These are phyloP conservation scores for Ranitomeya imitator DNA, from an alignment of 2,113 vertebrate genomes.

Conservation along the genomic window DNA sequence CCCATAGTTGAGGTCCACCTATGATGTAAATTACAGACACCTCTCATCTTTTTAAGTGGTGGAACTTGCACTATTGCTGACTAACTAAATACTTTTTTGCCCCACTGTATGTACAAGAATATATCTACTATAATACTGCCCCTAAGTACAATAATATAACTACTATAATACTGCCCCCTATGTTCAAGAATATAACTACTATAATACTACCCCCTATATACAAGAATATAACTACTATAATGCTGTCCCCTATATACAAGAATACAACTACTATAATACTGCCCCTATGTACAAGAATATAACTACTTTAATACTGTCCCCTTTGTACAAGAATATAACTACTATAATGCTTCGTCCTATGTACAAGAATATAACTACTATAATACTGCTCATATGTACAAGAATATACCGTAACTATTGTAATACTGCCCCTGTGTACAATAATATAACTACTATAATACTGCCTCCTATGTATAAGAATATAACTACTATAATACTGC, in stretches of 20 bases:
- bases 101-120: neutral
- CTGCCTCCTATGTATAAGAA: neutral
- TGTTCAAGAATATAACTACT: neutral
- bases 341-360: too few species aligned
- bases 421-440: neutral
- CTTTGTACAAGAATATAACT: too few species aligned
- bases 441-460: slow-evolving; percentile 5
- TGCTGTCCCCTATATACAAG: neutral
- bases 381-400: neutral
- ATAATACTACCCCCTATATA: neutral
- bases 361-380: neutral
- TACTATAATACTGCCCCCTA: neutral
- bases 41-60: too few species aligned
- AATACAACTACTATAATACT: slow-evolving; percentile 8
- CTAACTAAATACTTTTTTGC: too few species aligned
- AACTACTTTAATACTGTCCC: too few species aligned
- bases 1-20: too few species aligned
- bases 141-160: slow-evolving; percentile 3
- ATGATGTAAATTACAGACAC: too few species aligned
- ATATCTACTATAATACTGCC: neutral
- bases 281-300: neutral
- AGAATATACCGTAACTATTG: neutral
- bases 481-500: slow-evolving; percentile 1
- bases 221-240: slow-evolving; percentile 3
- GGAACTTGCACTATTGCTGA: too few species aligned